Conservation (phyloP, 2,888 invertebrate genomes). For the Lottia gigantea region DNA sequence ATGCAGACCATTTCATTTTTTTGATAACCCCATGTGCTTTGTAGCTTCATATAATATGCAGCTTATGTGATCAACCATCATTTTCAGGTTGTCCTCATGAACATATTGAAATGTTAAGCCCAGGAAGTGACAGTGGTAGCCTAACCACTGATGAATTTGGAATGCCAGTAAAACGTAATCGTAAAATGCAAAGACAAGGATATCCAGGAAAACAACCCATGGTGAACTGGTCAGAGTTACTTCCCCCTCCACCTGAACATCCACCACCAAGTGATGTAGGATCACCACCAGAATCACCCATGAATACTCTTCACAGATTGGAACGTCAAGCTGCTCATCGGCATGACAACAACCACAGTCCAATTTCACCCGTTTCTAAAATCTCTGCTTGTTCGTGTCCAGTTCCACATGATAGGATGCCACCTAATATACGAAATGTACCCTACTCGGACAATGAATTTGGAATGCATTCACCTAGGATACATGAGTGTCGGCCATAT, state of each 20-base stretch:
- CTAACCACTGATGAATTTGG: conserved; percentile 61
- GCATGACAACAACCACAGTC: conserved; percentile 41
- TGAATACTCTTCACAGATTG: conserved; percentile 29
- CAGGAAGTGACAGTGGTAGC: conserved; percentile 59
- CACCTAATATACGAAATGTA: conserved; percentile 37
- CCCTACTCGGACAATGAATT: conserved; percentile 58
- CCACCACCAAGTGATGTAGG: conserved; percentile 67
- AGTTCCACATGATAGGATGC: conserved; percentile 47
- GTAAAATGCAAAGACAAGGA: conserved; percentile 36
- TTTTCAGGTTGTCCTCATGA: conserved; percentile 39
- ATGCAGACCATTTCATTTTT: no score
- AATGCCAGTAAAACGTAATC: conserved; percentile 50
- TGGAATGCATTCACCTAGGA: conserved; percentile 28
- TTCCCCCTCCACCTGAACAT: conserved; percentile 69
- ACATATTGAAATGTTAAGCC: conserved; percentile 52
- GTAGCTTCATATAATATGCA: no score
- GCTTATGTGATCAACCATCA: no score
- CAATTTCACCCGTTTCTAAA: conserved; percentile 58
- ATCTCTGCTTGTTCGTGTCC: conserved; percentile 61
- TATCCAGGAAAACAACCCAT: conserved; percentile 56
- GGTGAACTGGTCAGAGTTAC: conserved; percentile 65
- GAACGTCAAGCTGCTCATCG: conserved; percentile 25
- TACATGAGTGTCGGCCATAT: conserved; percentile 39
- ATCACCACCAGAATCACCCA: conserved; percentile 54
- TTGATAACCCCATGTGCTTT: no score